A percentile compares a stretch with the other conserved stretches of the same genome.
phyloP scores from a whole-genome alignment of 2,113 vertebrate species.

The Menidia beryllina region DNA sequence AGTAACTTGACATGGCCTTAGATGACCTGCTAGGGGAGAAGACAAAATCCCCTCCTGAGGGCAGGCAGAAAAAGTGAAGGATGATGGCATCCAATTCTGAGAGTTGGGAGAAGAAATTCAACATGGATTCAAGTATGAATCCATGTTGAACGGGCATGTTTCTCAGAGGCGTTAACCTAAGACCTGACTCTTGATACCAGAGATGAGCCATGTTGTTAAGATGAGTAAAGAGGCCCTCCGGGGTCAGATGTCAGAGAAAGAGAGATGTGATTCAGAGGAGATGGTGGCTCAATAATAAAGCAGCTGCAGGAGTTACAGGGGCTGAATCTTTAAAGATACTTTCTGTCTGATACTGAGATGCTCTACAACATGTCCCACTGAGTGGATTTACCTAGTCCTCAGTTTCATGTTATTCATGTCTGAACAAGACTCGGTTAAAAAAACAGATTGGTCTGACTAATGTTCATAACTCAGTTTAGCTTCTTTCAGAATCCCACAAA shows the following conservation, averaged over 20 bases:
- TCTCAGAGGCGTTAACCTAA: constrained; percentile 42
- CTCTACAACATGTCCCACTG: background rate
- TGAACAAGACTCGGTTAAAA: background rate
- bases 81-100: background rate
- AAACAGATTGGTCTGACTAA: background rate
- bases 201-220: constrained; percentile 43
- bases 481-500: background rate
- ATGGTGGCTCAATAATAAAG: constrained; percentile 34
- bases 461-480: background rate
- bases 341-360: too few relatives aligned
- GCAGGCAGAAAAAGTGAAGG: constrained; percentile 1
- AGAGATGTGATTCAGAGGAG: constrained; percentile 50
- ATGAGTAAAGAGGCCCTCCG: constrained; percentile 46
- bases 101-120: too few relatives aligned
- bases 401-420: background rate
- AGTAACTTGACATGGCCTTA: background rate
- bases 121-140: too few relatives aligned
- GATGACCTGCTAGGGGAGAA: background rate
- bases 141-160: constrained; percentile 27
- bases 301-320: constrained; percentile 31
- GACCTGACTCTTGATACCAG: constrained; percentile 36
- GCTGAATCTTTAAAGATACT: constrained; percentile 9
- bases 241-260: constrained; percentile 39
- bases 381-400: background rate
- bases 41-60: background rate